Percentiles rank a stretch among this genome's conserved stretches.
phyloP scores from a whole-genome alignment of 1,140 invertebrate genomes.

The Anoplophora glabripennis region DNA sequence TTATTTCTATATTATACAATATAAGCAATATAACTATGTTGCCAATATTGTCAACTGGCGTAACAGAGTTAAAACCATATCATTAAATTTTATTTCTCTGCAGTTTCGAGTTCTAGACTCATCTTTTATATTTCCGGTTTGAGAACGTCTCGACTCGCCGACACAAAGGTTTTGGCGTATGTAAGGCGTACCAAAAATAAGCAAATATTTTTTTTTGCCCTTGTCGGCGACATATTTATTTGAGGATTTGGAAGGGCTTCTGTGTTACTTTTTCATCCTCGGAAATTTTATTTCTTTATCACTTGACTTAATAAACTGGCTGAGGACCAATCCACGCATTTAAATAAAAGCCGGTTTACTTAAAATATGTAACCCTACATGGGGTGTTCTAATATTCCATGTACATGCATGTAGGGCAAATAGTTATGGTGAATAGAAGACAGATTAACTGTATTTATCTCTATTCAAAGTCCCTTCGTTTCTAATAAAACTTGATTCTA shows the following conservation, averaged over 20 bases:
- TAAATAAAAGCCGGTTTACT: neutral
- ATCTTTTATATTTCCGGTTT: slow-evolving; percentile 11
- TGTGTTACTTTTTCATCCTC: neutral
- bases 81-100: slow-evolving; percentile 7
- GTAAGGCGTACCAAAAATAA: neutral
- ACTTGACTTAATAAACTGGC: neutral
- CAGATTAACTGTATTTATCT: no score
- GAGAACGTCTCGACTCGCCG: neutral
- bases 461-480: no score
- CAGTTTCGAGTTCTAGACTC: neutral
- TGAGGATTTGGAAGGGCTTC: slow-evolving; percentile 3
- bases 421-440: no score
- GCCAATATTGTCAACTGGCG: no score
- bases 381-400: no score
- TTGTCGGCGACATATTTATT: slow-evolving; percentile 4
- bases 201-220: slow-evolving; percentile 7
- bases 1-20: no score
- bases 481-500: no score
- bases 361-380: no score
- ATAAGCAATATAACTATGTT: no score
- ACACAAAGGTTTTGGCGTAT: neutral
- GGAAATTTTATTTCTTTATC: neutral
- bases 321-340: neutral
- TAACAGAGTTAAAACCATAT: no score
- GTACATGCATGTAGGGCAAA: no score